Evolutionary conservation across 2,888 invertebrate genomes (phyloP).

Genomic region (Drymonia ruficornis): DNA sequence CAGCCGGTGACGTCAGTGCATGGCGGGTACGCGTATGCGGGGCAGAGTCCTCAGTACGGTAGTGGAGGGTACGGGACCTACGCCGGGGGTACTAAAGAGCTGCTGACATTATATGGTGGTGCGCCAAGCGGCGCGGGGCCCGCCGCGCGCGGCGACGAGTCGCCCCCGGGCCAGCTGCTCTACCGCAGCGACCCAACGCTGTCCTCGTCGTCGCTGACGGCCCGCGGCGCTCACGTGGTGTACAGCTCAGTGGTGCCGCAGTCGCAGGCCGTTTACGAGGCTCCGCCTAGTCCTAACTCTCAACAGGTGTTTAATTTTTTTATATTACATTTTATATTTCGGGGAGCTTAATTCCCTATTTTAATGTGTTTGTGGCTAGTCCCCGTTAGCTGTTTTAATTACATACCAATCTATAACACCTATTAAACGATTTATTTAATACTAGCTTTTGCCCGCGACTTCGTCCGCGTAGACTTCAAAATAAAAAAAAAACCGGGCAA

Average conservation of each 20-base stretch:
- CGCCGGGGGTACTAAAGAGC: conserved; percentile 52
- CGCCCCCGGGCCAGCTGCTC: conserved; percentile 84
- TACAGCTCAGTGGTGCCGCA: conserved; percentile 75
- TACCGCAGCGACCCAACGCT: conserved; percentile 89
- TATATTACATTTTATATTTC: too few relatives aligned
- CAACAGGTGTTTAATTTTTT: conserved; percentile 74
- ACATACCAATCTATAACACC: too few relatives aligned
- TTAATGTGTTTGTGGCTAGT: too few relatives aligned
- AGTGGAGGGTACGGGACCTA: conserved; percentile 49
- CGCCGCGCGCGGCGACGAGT: conserved; percentile 70
- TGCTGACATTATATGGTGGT: conserved; percentile 66
- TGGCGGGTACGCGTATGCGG: conserved; percentile 65
- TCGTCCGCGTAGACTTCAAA: too few relatives aligned
- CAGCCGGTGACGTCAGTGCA: conserved; percentile 86
- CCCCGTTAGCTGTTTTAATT: too few relatives aligned
- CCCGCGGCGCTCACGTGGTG: conserved; percentile 80
- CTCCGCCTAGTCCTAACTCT: conserved; percentile 84
- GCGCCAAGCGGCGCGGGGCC: conserved; percentile 48
- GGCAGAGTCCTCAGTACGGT: conserved; percentile 66
- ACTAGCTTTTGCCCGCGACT: too few relatives aligned
- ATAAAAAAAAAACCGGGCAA: too few relatives aligned
- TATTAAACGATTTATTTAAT: too few relatives aligned
- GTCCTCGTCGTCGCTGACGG: conserved; percentile 84
- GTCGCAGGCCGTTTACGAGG: conserved; percentile 79
- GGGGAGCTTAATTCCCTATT: too few relatives aligned